Base-by-base conservation (phyloP, 2,113 vertebrate genomes). In the Lagopus muta region DNA sequence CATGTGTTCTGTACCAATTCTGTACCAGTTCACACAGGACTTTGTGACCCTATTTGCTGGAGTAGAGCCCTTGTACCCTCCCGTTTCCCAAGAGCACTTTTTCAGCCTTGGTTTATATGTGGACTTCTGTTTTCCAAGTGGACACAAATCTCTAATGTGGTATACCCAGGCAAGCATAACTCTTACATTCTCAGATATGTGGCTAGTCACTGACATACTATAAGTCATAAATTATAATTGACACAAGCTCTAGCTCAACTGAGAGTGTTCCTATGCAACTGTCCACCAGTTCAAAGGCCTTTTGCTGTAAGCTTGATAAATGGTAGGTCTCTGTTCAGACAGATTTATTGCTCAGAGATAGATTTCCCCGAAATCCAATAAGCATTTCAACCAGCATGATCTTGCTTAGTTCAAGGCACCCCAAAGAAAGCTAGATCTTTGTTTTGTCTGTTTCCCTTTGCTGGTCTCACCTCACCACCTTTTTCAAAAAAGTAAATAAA, bases 231-330 rank as follows among this genome's bases (percentile, higher is more conserved):
- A 84, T 36, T 21, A 66, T 24, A 87, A 90, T 64, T 27, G 25
- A 8, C 6, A 77, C 50, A 91, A 87, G 61, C 40, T 30, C 34
- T 38, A 19, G 10, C 5, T 43, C 43, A 75, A 36, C 22, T 58
- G 32, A 89, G 30, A 22, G 11, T 58, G 45, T 48, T 92, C 64
- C 75, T 64, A 21, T 74, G 75, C 69, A 82, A 13, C 55, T 57
- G 78, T 25, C 27, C 60, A 64, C 13, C 3, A 77, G 75, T 52
- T 93, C 78, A 88, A 91, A 92, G n/a, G 47, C 9, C 45, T 43
- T 92, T 79, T 72, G 25, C 42, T 92, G 42, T 43, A 69, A 92
- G 55, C 30, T 83, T 92, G 79, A 92, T 30, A 80, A 89, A 92
- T 74, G 25, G 22, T 74, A 18, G 21, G 38, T 71, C 50, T 71